phyloP scores from a whole-genome alignment of 1,140 invertebrate genomes.

The Habropoda laboriosa region DNA sequence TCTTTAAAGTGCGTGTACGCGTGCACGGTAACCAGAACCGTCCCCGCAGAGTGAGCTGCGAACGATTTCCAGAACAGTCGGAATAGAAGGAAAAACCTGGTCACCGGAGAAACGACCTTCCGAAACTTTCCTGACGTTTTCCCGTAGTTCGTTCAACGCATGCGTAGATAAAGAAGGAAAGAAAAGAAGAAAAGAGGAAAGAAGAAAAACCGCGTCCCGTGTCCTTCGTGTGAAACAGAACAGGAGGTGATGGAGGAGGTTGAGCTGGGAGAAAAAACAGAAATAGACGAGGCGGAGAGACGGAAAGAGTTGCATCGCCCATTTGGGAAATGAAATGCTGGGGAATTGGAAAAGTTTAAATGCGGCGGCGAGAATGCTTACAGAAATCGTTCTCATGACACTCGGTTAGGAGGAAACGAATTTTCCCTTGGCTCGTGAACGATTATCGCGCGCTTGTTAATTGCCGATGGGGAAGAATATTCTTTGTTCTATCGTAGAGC shows the following conservation, averaged over 20 bases:
- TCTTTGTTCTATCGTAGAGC: background rate
- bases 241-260: background rate
- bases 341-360: slow-evolving; percentile 70
- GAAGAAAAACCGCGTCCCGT: background rate
- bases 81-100: slow-evolving; percentile 6
- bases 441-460: slow-evolving; percentile 1
- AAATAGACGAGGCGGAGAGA: slow-evolving; percentile 13
- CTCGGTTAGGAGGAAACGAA: slow-evolving; percentile 18
- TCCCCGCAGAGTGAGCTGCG: slow-evolving; percentile 20
- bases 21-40: background rate
- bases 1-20: too few relatives aligned
- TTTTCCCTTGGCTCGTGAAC: background rate
- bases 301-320: slow-evolving; percentile 53
- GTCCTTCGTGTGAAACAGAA: background rate
- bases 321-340: slow-evolving; percentile 67
- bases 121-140: slow-evolving; percentile 38
- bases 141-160: background rate
- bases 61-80: background rate
- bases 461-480: background rate
- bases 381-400: slow-evolving; percentile 59
- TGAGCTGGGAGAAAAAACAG: background rate
- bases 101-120: slow-evolving; percentile 33
- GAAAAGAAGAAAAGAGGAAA: too few relatives aligned
- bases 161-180: too few relatives aligned
- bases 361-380: slow-evolving; percentile 56